Percentiles rank a stretch among this genome's conserved stretches.
Evolutionary conservation across 1,140 invertebrate species (phyloP).

Genomic region (Pseudomyrmex sp.): DNA sequence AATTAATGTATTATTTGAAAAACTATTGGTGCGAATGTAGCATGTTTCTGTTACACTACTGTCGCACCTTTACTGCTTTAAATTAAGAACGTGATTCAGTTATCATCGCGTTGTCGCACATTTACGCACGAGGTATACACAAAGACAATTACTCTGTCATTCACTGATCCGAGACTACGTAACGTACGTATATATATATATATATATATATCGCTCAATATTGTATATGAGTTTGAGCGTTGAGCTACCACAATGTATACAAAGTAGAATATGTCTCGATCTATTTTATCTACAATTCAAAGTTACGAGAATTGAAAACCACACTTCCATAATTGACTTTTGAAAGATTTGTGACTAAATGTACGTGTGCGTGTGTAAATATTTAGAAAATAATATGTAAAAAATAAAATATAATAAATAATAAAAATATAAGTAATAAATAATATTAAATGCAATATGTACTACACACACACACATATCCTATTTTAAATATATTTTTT

Average conservation of each 20-base stretch:
- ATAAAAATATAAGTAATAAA: too few species aligned
- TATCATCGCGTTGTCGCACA: constrained; percentile 37
- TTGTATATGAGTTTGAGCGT: neutral
- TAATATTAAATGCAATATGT: too few species aligned
- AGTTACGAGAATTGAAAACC: neutral
- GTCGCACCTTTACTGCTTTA: neutral
- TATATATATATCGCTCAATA: constrained; percentile 3
- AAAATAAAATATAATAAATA: neutral
- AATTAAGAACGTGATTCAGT: constrained; percentile 22
- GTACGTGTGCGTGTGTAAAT: too few species aligned
- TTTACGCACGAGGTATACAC: constrained; percentile 5
- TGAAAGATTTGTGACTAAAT: neutral
- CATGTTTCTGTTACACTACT: neutral
- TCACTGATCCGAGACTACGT: constrained; percentile 14
- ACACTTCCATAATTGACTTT: neutral
- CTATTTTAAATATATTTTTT: neutral
- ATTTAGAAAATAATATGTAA: neutral
- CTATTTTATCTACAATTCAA: constrained; percentile 5
- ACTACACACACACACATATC: too few species aligned
- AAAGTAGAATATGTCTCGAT: neutral
- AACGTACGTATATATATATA: neutral
- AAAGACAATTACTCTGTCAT: constrained; percentile 41
- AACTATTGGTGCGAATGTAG: too few species aligned
- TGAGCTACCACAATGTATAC: neutral
- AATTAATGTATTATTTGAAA: too few species aligned